phyloP scores from a whole-genome alignment of 2,113 vertebrate species.

The Sphaerodactylus townsendi region DNA sequence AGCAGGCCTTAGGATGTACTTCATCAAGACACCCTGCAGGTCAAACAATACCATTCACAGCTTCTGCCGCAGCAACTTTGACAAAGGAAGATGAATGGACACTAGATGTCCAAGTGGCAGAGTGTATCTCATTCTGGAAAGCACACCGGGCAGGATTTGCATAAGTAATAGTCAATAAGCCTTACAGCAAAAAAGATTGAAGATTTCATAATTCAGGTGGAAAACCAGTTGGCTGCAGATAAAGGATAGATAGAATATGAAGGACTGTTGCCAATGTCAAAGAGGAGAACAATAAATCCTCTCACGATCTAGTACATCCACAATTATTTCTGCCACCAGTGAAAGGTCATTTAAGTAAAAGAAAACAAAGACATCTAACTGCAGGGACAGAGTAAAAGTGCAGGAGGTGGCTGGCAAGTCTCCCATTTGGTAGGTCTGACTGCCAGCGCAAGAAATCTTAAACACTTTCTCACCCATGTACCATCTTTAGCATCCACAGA shows the following conservation, averaged over 20 bases:
- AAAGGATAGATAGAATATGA: not conserved
- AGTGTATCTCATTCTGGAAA: not conserved
- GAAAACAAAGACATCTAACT: too few species aligned
- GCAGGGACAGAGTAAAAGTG: not conserved
- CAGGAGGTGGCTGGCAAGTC: not conserved
- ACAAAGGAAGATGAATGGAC: not conserved
- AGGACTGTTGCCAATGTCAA: not conserved
- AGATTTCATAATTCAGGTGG: not conserved
- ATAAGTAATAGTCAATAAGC: not conserved
- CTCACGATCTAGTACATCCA: not conserved
- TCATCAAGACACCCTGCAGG: not conserved
- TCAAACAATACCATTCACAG: not conserved
- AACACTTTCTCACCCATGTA: not conserved
- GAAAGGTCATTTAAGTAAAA: not conserved
- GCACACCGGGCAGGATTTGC: not conserved
- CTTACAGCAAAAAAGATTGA: not conserved
- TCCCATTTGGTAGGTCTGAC: too few species aligned
- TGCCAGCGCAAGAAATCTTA: not conserved
- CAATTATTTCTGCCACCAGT: not conserved
- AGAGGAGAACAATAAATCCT: not conserved
- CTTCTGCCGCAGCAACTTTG: not conserved
- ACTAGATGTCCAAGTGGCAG: too few species aligned
- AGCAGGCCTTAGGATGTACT: not conserved
- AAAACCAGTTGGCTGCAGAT: not conserved
- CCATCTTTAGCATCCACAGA: not conserved